A percentile compares a stretch with the other conserved stretches of the same genome.
These are phyloP conservation scores for Thereva nobilitata DNA, from an alignment of 2,888 invertebrate species.

Conservation along the genomic window DNA sequence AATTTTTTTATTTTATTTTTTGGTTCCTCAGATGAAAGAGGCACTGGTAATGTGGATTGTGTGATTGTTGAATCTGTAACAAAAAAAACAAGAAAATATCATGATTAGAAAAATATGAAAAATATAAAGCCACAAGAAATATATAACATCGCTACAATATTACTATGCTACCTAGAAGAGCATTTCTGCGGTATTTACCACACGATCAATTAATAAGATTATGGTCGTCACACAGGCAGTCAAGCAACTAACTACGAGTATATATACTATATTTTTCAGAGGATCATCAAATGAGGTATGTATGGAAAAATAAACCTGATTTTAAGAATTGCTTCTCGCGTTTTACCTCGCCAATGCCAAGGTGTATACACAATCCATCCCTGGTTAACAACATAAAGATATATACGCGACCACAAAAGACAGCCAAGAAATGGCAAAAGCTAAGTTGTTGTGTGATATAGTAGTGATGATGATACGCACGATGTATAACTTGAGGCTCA, in stretches of 20 bases:
- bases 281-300: conserved; percentile 18
- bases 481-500: conserved; percentile 18
- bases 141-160: neutral
- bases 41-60: too few species aligned
- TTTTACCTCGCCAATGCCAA: too few species aligned
- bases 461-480: conserved; percentile 32
- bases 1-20: too few species aligned
- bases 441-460: conserved; percentile 11
- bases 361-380: conserved; percentile 13
- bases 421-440: conserved; percentile 26
- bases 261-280: neutral
- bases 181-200: conserved; percentile 39
- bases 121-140: too few species aligned
- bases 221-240: conserved; percentile 4
- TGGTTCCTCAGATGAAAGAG: too few species aligned
- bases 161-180: conserved; percentile 3
- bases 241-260: conserved; percentile 22
- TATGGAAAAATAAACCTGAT: conserved; percentile 27
- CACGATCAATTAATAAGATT: conserved; percentile 42
- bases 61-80: too few species aligned
- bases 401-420: conserved; percentile 28
- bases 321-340: conserved; percentile 29
- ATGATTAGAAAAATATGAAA: too few species aligned
- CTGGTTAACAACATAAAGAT: conserved; percentile 10
- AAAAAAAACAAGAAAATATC: too few species aligned